Conservation (phyloP, 2,888 invertebrate genomes). For the Polylopha cassiicola region DNA sequence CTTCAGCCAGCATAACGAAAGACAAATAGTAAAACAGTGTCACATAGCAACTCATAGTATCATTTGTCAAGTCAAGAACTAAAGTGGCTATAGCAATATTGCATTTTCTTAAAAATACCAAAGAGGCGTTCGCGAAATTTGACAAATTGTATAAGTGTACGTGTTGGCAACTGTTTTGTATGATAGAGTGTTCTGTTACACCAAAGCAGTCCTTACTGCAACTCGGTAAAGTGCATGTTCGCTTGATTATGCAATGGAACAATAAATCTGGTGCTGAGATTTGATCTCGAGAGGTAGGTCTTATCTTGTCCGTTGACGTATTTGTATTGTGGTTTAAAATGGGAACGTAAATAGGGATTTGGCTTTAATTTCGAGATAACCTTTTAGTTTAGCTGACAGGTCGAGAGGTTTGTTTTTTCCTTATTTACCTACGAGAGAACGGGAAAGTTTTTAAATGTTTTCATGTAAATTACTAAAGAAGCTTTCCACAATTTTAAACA, state of each 20-base stretch:
- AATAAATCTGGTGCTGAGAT: constrained; percentile 28
- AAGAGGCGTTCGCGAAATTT: constrained; percentile 21
- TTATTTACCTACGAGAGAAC: too few species aligned
- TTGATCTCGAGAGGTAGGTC: constrained; percentile 25
- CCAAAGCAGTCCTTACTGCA: constrained; percentile 3
- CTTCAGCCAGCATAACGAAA: too few species aligned
- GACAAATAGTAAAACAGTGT: constrained; percentile 12
- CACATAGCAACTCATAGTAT: constrained; percentile 7
- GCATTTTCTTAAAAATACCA: constrained; percentile 21
- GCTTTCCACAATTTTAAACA: too few species aligned
- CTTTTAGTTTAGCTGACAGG: too few species aligned
- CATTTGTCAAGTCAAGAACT: constrained; percentile 13
- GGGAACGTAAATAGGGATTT: not conserved
- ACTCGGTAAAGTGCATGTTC: constrained; percentile 1
- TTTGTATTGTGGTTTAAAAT: constrained; percentile 19
- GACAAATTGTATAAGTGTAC: constrained; percentile 20
- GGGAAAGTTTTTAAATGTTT: too few species aligned
- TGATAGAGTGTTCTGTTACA: not conserved
- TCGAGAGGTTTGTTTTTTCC: too few species aligned
- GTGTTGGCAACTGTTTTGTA: constrained; percentile 13
- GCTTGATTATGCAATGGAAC: not conserved
- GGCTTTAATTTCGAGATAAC: too few species aligned
- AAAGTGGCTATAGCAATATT: constrained; percentile 17
- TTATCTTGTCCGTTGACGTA: constrained; percentile 23
- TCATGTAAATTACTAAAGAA: too few species aligned